A percentile compares a stretch with the other conserved stretches of the same genome.
phyloP scores from a whole-genome alignment of 2,888 invertebrate genomes.

The Melolontha melolontha region DNA sequence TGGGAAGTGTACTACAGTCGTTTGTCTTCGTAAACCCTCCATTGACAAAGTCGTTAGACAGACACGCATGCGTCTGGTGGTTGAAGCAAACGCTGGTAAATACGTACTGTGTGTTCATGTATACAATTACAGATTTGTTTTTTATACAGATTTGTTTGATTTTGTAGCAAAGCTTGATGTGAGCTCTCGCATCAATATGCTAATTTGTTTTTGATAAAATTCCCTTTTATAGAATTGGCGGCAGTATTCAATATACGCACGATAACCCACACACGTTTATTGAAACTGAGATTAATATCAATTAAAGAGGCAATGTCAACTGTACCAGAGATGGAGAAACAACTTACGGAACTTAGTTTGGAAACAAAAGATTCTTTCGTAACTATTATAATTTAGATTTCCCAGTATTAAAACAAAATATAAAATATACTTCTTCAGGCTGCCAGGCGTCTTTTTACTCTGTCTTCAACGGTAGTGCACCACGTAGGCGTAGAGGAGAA shows the following conservation, averaged over 20 bases:
- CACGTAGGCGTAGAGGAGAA: conserved; percentile 40
- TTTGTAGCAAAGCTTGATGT: too few species aligned
- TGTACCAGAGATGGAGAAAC: conserved; percentile 31
- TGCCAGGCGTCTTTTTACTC: conserved; percentile 44
- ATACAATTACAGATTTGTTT: too few species aligned
- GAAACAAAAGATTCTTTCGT: conserved; percentile 45
- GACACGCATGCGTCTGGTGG: too few species aligned
- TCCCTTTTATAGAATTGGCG: conserved; percentile 41
- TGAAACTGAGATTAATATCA: conserved; percentile 42
- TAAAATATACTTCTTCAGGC: conserved; percentile 34
- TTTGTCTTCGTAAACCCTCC: too few species aligned
- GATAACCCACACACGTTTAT: conserved; percentile 45
- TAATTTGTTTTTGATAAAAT: too few species aligned
- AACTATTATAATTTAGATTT: conserved; percentile 4
- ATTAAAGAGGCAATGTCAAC: conserved; percentile 44
- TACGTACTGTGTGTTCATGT: too few species aligned
- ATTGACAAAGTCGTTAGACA: too few species aligned
- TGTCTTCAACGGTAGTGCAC: conserved; percentile 28
- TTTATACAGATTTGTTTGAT: too few species aligned
- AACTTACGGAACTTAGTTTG: conserved; percentile 25
- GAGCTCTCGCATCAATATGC: too few species aligned
- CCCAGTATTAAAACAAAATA: not conserved
- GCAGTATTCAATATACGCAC: conserved; percentile 48
- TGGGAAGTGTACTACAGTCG: too few species aligned
- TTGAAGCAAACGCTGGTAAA: too few species aligned